Base-by-base conservation (phyloP, 2,888 invertebrate genomes). In the Hydroisotoma schaefferi region DNA sequence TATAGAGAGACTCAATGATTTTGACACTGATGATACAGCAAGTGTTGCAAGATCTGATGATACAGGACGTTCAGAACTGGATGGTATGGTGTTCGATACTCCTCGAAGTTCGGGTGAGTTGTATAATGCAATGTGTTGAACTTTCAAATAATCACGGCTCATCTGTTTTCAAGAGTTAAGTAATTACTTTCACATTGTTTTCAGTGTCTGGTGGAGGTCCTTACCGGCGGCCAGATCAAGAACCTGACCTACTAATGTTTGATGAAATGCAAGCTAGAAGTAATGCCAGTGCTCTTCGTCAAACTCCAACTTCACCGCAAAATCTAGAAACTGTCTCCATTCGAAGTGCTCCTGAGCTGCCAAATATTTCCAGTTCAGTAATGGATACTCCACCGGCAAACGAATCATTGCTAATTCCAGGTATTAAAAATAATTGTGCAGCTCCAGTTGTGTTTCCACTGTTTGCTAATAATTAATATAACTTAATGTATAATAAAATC, bases 1-100 rank as follows among this genome's bases (percentile, higher is more conserved):
- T 77, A 93, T 93, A 22, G 91, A 93, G 73, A 84, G 94, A 59
- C 82, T 94, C 73, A 90, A 90, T 0, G 94, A 95, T 81, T 87
- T 88, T 67, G 87, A 87, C 73, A 85, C 83, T 23, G 85, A 85
- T 72, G 85, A 85, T 72, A 80, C 82, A 1, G 82, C 81, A 1
- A 85, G 84, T 73, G 84, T 85, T 18, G 83, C 84, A 2, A 80
- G 83, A 64, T 90, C 90, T 0, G 90, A 91, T 76, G 88, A 87
- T 68, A 85, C 86, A 70, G 86, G 85, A 53, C 77, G 82, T 63
- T 83, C 82, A 1, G 83, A 83, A 66, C 23, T 59, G 12, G 74
- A 74, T 47, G 70, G 67, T 18, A 61, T 65, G 51, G 61, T 67
- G 8, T 61, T 68, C 56, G 63, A 68, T 59, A 61, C 72, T 40